Percentiles rank a stretch among this genome's conserved stretches.
These are phyloP conservation scores for Octomys mimax DNA, from an alignment of 2,797 vertebrate genomes.

Conservation along the genomic window DNA sequence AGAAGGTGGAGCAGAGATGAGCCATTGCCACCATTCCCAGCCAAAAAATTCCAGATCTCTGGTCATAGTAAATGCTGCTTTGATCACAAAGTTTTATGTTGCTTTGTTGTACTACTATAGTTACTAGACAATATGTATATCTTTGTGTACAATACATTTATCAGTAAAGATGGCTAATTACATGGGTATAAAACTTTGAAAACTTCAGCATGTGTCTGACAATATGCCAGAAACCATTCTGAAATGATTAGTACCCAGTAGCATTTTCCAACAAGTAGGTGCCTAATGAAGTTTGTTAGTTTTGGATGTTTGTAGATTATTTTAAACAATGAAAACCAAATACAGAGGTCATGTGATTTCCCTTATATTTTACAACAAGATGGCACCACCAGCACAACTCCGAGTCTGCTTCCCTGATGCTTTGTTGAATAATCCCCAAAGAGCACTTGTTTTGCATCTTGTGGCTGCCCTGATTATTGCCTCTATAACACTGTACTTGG, in stretches of 20 bases:
- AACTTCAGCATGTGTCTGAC: background rate
- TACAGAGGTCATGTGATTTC: background rate
- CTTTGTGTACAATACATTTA: background rate
- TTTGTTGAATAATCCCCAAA: background rate
- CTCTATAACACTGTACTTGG: background rate
- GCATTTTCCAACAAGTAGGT: background rate
- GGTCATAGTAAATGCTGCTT: conserved; percentile 3
- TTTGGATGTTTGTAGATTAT: background rate
- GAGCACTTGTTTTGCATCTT: background rate
- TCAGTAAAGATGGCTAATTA: background rate
- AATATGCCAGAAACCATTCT: background rate
- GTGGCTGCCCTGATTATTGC: background rate
- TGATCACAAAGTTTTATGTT: background rate
- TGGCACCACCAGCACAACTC: background rate
- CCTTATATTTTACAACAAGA: background rate
- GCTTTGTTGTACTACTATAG: background rate
- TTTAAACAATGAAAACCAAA: background rate
- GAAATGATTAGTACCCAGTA: background rate
- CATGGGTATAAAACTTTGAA: background rate
- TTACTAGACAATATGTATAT: background rate
- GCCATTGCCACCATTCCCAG: background rate
- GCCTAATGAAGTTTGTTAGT: background rate
- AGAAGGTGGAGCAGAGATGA: background rate
- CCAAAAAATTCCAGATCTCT: background rate
- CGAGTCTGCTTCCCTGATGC: background rate